Conservation (phyloP, 1,140 invertebrate genomes). For the Dendrolimus punctatus region DNA sequence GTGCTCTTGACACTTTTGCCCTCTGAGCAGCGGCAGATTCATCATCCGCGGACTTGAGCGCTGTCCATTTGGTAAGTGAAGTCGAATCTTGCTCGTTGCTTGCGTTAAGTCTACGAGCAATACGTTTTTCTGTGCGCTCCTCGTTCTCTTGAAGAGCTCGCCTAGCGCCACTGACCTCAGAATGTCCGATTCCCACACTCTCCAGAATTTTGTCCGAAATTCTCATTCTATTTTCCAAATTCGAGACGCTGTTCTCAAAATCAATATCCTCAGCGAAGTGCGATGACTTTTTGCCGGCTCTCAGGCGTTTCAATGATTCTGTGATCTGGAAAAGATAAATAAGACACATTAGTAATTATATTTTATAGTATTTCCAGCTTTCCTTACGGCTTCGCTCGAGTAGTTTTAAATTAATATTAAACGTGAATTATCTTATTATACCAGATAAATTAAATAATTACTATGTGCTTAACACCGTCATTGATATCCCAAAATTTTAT, state of each 20-base stretch:
- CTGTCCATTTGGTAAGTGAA: conserved; percentile 71
- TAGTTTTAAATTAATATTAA: no score
- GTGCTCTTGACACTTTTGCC: conserved; percentile 63
- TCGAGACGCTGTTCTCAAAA: conserved; percentile 71
- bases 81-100: conserved; percentile 16
- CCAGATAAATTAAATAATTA: no score
- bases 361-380: background rate
- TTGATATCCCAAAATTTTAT: no score
- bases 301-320: conserved; percentile 63
- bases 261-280: conserved; percentile 72
- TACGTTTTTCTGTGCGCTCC: conserved; percentile 68
- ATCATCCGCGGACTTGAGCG: conserved; percentile 55
- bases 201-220: conserved; percentile 75
- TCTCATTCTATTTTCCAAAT: conserved; percentile 69
- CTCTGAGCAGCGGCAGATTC: conserved; percentile 52
- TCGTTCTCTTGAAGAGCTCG: conserved; percentile 63
- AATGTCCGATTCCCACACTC: conserved; percentile 63
- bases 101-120: conserved; percentile 56
- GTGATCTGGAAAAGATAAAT: conserved; percentile 51
- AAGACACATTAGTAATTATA: background rate
- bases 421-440: no score
- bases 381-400: no score
- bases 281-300: conserved; percentile 71
- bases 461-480: no score
- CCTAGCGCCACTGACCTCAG: conserved; percentile 53